Conservation (phyloP, 1,140 invertebrate genomes). For the Cyrtorhinus lividipennis region DNA sequence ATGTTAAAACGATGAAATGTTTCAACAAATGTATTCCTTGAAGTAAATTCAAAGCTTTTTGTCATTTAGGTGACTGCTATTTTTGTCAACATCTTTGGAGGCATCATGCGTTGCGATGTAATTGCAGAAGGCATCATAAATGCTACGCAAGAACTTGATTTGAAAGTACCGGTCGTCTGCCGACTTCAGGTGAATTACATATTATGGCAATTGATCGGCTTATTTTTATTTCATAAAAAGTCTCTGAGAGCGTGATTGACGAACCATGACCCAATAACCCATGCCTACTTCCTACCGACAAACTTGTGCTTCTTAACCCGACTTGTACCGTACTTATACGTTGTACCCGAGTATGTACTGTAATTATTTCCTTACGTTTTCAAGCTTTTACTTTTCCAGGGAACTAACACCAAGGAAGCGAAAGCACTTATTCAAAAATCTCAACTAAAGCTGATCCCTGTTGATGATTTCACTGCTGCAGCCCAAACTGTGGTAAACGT, state of each 20-base stretch:
- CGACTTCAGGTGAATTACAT: conserved; percentile 38
- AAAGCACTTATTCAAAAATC: conserved; percentile 60
- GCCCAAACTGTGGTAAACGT: conserved; percentile 34
- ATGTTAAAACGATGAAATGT: too few species aligned
- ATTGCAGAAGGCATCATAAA: conserved; percentile 88
- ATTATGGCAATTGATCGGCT: too few species aligned
- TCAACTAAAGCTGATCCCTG: conserved; percentile 61
- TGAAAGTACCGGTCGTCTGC: conserved; percentile 79
- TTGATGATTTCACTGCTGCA: conserved; percentile 75
- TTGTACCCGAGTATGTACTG: too few species aligned
- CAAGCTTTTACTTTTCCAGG: conserved; percentile 30
- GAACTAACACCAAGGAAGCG: conserved; percentile 53
- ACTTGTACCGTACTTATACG: too few species aligned
- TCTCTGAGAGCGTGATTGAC: too few species aligned
- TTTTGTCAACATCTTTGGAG: conserved; percentile 95
- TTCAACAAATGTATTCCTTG: too few species aligned
- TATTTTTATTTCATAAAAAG: too few species aligned
- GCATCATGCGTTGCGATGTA: conserved; percentile 94
- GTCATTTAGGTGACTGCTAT: conserved; percentile 67
- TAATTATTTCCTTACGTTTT: too few species aligned
- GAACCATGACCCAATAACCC: too few species aligned
- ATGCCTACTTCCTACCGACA: too few species aligned
- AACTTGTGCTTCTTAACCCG: too few species aligned
- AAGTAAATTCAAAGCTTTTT: too few species aligned
- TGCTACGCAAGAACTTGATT: conserved; percentile 62